Conservation (phyloP, 2,113 vertebrate species). For the Passer montanus region DNA sequence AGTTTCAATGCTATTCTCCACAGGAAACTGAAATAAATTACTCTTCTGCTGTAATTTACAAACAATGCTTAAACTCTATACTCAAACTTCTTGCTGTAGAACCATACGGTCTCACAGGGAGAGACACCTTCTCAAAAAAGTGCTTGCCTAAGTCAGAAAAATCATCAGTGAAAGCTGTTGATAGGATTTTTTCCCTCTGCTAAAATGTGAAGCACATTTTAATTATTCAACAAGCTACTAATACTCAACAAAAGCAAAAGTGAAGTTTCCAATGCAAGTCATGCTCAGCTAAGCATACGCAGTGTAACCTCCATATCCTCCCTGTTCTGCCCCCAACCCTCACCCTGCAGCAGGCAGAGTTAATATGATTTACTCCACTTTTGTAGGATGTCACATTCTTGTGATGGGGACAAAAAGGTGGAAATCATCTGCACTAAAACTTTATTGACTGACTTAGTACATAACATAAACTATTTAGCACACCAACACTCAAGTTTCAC, state of each 20-base stretch:
- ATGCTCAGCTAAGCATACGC: not conserved
- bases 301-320: not conserved
- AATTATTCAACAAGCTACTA: not conserved
- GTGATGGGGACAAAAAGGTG: not conserved
- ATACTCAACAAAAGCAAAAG: not conserved
- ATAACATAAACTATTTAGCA: not conserved
- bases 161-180: not conserved
- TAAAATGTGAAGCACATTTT: not conserved
- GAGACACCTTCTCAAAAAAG: not conserved
- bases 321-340: not conserved
- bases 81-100: not conserved
- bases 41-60: not conserved
- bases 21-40: not conserved
- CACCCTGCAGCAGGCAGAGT: not conserved
- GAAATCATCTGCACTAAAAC: not conserved
- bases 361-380: not conserved
- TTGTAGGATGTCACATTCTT: fast-evolving
- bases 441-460: not conserved
- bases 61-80: not conserved
- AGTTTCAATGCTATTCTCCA: not conserved
- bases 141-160: not conserved
- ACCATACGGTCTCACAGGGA: not conserved
- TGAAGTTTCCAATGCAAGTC: not conserved
- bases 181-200: not conserved
- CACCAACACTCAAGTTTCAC: not conserved